These are phyloP conservation scores for Heteropelma amictum DNA, from an alignment of 2,888 invertebrate genomes.

Conservation along the genomic window DNA sequence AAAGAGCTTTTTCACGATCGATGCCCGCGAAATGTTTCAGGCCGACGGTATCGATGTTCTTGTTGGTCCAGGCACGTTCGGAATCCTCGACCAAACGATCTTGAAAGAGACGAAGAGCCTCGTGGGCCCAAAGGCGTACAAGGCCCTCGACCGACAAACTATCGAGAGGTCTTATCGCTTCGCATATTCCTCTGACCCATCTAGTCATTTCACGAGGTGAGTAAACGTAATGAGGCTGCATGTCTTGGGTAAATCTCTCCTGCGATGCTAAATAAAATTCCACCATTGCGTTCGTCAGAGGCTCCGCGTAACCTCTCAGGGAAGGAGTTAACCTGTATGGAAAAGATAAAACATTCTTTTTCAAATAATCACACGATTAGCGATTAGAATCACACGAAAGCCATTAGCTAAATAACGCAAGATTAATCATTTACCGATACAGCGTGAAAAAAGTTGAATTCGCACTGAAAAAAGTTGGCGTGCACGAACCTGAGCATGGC, in stretches of 20 bases:
- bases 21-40: conserved; percentile 96
- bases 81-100: conserved; percentile 95
- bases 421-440: no score
- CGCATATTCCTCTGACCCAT: conserved; percentile 99
- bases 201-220: conserved; percentile 99
- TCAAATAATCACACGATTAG: not conserved
- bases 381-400: not conserved
- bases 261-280: conserved; percentile 98
- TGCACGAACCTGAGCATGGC: conserved; percentile 90
- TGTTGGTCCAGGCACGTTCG: conserved; percentile 98
- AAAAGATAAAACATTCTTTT: not conserved
- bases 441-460: no score
- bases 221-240: conserved; percentile 99
- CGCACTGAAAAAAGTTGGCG: no score
- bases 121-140: conserved; percentile 99
- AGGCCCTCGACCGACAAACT: conserved; percentile 94
- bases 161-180: conserved; percentile 97
- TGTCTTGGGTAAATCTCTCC: conserved; percentile 99
- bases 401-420: not conserved
- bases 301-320: conserved; percentile 95
- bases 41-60: conserved; percentile 95
- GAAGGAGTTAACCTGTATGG: conserved; percentile 88
- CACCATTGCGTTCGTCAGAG: conserved; percentile 99
- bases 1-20: conserved; percentile 90
- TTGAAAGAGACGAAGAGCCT: conserved; percentile 98